Base-by-base conservation (phyloP, 2,797 vertebrate species). In the Eidolon dupreanum region DNA sequence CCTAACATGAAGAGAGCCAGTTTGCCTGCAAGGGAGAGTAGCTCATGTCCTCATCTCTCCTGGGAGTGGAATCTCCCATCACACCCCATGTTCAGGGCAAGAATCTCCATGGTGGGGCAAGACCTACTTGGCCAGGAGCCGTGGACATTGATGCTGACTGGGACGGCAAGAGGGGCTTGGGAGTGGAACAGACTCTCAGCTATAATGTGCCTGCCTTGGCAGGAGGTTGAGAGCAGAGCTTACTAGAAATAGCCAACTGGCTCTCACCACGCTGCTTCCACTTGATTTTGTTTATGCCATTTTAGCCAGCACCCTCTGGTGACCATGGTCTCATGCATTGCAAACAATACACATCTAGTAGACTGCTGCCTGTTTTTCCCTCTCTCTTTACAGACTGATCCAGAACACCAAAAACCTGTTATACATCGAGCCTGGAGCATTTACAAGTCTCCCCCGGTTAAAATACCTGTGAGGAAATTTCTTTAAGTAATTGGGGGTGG, bases 401-500 rank as follows among this genome's bases (percentile, higher is more conserved):
- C 98, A 98, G 98, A 99, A 99, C 96, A 99, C 99, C 1, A 99
- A 99, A 98, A 99, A 99, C 97, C 98, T 99, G 96, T 97, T 98
- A 88, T 86, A 98, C 51, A 99, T 99, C 74, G 99, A 99, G 88
- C 98, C 98, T 0, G 99, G 99, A 82, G 99, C 99, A 0, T 99
- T 99, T 98, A 99, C 98, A 97, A 99, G 99, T 97, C 99, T 99
- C 94, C 99, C 99, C 78, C 99, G 97, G 90, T 98, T 99, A 98
- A 98, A 99, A 98, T 99, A 99, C 97, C 97, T 99, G 99, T 99
- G 99, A 99, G 99, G 90, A 94, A 97, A 41, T 91, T 36, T 97
- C 96, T 90, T 82, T 88, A 49, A 97, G 66, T 66, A 93, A 57
- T 1, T 77, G 55, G 84, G 73, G 78, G 55, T 28, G 90, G 77